Evolutionary conservation across 1,140 invertebrate species (phyloP), one percentile per base, ranked within the genome.

Genomic region (Microplitis mediator): DNA sequence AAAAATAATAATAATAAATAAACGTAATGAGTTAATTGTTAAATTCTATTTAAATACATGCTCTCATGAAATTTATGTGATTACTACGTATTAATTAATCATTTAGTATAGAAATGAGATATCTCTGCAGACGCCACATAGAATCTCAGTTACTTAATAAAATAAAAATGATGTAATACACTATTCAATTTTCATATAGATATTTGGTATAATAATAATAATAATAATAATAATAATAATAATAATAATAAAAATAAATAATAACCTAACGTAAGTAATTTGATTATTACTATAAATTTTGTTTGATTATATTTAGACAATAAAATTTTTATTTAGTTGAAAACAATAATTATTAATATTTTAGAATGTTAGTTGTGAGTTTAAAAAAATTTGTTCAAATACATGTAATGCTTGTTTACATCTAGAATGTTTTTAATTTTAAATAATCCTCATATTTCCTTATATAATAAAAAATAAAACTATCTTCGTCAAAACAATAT

Each of bases 81-180:
- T 79, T 60, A 74, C 78, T 78, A 82, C 54, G 74, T 72, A 72
- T 78, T 75, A 77, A 66, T 76, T 62, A 52, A 14, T 74, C 58
- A 66, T 66, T 66, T 45, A 23, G 39, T 23, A 39, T 75, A 75
- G 69, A 71, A 63, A 69, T 65, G 66, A 65, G 66, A 69, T 69
- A 69, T 54, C 62, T 68, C n/a, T 63, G 34, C 14, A 62, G 35
- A 52, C 56, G 52, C 52, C 39, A 45, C 23, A 68, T 74, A 74
- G 73, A 68, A 68, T 64, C 50, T 68, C 51, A 45, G 70, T 71
- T 70, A 75, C 66, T 58, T 75, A 75, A 73, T 63, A 3, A 68
- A 65, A 72, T 64, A 56, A 72, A 45, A 6, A 45, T 9, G 50
- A 52, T 65, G 35, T 64, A 45, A 65, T 71, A 72, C 51, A 75